A percentile compares a stretch with the other conserved stretches of the same genome.
phyloP scores from a whole-genome alignment of 2,113 vertebrate genomes.

The Heliornis fulica region DNA sequence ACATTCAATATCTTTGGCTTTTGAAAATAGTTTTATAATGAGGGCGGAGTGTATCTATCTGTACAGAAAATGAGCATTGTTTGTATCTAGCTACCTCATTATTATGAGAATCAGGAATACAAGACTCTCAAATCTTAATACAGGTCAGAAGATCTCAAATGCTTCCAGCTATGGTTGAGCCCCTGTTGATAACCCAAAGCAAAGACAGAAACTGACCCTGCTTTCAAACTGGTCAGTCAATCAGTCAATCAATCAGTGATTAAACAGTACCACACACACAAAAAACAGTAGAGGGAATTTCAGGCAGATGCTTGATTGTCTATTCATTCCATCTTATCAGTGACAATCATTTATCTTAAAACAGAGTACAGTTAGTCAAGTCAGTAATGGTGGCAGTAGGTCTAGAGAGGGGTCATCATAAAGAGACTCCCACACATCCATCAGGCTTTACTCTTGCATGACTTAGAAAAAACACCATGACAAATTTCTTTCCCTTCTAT shows the following conservation, averaged over 20 bases:
- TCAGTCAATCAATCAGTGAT: constrained; percentile 31
- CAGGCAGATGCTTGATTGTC: constrained; percentile 11
- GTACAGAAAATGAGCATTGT: constrained; percentile 65
- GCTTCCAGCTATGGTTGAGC: not conserved
- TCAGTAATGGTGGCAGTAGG: not conserved
- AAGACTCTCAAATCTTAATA: constrained; percentile 51
- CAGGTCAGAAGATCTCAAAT: constrained; percentile 35
- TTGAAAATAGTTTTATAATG: constrained; percentile 77
- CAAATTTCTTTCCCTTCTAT: constrained; percentile 24
- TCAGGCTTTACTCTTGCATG: not conserved
- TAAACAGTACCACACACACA: not conserved
- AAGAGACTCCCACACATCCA: not conserved
- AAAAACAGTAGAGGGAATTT: not conserved
- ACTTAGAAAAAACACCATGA: not conserved
- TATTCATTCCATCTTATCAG: constrained; percentile 42
- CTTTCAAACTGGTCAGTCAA: constrained; percentile 19
- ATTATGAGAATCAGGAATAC: constrained; percentile 49
- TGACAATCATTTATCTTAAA: constrained; percentile 7
- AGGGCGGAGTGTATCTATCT: constrained; percentile 63
- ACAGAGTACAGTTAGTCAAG: not conserved
- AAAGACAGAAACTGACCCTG: constrained; percentile 36
- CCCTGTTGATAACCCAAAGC: not conserved
- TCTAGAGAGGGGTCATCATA: constrained; percentile 27
- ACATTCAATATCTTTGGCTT: constrained; percentile 72
- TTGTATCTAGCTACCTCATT: constrained; percentile 66